Evolutionary conservation across 2,888 invertebrate species (phyloP).

Genomic region (Perizoma flavofasciatum): DNA sequence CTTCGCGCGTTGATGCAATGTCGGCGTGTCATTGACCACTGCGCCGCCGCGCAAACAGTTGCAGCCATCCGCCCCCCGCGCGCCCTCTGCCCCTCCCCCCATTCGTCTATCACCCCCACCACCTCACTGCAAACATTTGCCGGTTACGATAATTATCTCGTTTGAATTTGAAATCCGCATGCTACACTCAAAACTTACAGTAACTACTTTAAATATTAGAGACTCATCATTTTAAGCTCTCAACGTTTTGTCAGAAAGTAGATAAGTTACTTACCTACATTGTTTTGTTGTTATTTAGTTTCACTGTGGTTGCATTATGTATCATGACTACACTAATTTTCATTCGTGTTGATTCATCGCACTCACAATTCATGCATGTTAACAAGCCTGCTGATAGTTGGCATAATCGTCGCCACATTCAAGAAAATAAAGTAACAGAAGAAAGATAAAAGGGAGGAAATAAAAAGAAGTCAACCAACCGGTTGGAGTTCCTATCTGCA

Average conservation of each 20-base stretch:
- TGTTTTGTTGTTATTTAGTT: conserved; percentile 12
- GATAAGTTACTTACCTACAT: no score
- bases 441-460: conserved; percentile 25
- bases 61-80: conserved; percentile 49
- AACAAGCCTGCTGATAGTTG: conserved; percentile 25
- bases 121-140: conserved; percentile 51
- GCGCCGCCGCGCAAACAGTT: conserved; percentile 41
- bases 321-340: conserved; percentile 17
- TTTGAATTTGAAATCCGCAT: conserved; percentile 37
- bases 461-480: conserved; percentile 23
- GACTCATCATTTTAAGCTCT: no score
- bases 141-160: conserved; percentile 38
- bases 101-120: conserved; percentile 44
- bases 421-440: conserved; percentile 28
- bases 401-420: conserved; percentile 26
- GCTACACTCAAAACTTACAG: conserved; percentile 19
- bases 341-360: conserved; percentile 23
- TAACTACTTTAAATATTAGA: no score
- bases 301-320: conserved; percentile 17
- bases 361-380: conserved; percentile 18
- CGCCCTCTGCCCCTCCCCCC: conserved; percentile 43
- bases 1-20: conserved; percentile 62
- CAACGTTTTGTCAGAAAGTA: no score
- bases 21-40: conserved; percentile 78
- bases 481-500: conserved; percentile 22